Conservation (phyloP, 2,797 vertebrate species). For the Ctenosaura bakeri region DNA sequence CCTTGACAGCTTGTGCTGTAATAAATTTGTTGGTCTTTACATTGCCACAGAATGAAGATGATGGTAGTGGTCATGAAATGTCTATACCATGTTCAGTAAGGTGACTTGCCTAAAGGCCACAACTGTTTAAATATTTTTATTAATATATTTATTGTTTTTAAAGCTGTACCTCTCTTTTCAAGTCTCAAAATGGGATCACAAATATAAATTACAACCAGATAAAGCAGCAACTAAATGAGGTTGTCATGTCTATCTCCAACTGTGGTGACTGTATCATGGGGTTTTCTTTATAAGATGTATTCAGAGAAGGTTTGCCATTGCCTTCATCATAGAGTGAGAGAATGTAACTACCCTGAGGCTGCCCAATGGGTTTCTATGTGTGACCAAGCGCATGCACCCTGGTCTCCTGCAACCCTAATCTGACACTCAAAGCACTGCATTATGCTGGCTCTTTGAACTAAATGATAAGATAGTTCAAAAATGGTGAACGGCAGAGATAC, state of each 20-base stretch:
- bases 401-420: too few relatives aligned
- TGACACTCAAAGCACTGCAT: too few relatives aligned
- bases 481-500: too few relatives aligned
- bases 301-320: too few relatives aligned
- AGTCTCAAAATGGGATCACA: background rate
- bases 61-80: background rate
- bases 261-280: too few relatives aligned
- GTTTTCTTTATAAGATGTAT: too few relatives aligned
- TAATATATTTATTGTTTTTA: background rate
- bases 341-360: too few relatives aligned
- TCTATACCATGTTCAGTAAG: background rate
- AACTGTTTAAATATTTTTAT: background rate
- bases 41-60: background rate
- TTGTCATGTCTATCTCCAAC: too few relatives aligned
- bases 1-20: background rate
- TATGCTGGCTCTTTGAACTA: too few relatives aligned
- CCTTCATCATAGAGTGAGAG: too few relatives aligned
- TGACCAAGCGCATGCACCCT: too few relatives aligned
- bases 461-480: background rate
- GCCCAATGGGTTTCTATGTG: too few relatives aligned
- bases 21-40: slow-evolving; percentile 1
- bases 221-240: background rate
- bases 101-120: background rate
- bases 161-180: background rate
- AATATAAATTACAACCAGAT: background rate